These are phyloP conservation scores for Gonioctena quinquepunctata DNA, from an alignment of 1,140 invertebrate genomes.

Conservation along the genomic window DNA sequence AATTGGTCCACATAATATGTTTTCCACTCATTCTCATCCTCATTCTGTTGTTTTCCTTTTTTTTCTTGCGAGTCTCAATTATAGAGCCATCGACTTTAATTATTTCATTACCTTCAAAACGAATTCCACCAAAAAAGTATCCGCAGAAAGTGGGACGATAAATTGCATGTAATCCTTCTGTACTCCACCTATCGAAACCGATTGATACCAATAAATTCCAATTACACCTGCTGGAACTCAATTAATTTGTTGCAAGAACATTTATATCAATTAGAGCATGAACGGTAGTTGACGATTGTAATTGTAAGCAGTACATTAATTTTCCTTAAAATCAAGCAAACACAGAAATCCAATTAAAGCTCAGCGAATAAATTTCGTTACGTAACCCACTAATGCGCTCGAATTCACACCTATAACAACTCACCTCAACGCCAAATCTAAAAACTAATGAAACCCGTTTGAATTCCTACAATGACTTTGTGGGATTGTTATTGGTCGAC, in stretches of 20 bases:
- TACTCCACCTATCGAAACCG: neutral
- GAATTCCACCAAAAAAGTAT: no score
- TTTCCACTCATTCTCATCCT: no score
- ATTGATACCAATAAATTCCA: constrained; percentile 14
- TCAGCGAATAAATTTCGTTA: constrained; percentile 1
- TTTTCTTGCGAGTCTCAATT: no score
- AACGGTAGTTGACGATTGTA: constrained; percentile 15
- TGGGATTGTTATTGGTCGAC: constrained; percentile 6
- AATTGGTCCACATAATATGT: no score
- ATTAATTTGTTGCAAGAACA: constrained; percentile 13
- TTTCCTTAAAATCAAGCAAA: constrained; percentile 18
- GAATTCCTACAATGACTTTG: constrained; percentile 11
- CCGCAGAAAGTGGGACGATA: no score
- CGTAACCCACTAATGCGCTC: neutral
- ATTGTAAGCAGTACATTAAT: constrained; percentile 16
- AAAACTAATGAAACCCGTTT: constrained; percentile 17
- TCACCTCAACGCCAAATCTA: neutral
- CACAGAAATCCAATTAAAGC: constrained; percentile 12
- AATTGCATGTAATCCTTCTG: no score
- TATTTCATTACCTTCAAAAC: no score
- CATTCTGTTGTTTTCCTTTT: no score
- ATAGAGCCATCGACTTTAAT: no score
- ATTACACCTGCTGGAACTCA: constrained; percentile 9
- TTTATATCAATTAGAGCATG: constrained; percentile 20
- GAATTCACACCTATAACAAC: constrained; percentile 15